Evolutionary conservation across 2,888 invertebrate genomes (phyloP).

Genomic region (Epirrita christyi): DNA sequence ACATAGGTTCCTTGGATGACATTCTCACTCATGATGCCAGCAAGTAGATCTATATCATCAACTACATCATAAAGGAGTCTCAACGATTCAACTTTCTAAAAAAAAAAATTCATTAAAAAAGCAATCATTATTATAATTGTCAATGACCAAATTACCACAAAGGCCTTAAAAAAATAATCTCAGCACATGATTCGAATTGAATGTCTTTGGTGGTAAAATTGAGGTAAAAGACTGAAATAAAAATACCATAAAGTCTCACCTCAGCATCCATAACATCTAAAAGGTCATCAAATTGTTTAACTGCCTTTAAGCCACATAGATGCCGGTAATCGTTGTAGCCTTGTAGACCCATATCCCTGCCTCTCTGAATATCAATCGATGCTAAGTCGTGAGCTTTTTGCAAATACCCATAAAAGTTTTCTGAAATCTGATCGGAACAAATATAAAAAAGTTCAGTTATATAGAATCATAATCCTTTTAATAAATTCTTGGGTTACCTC

Average conservation of each 20-base stretch:
- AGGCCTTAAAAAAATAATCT: too few species aligned
- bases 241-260: conserved; percentile 45
- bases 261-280: conserved; percentile 64
- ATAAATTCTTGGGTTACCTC: conserved; percentile 50
- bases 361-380: conserved; percentile 65
- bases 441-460: conserved; percentile 13
- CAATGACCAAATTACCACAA: too few species aligned
- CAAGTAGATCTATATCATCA: conserved; percentile 65
- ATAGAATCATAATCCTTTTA: conserved; percentile 27
- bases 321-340: conserved; percentile 68
- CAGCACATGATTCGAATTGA: too few species aligned
- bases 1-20: conserved; percentile 55
- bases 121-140: too few species aligned
- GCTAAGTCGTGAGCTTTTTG: conserved; percentile 60
- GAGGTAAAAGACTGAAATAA: neutral
- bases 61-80: conserved; percentile 58
- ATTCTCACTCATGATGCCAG: conserved; percentile 65
- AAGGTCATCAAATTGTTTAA: conserved; percentile 62
- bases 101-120: conserved; percentile 15
- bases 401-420: conserved; percentile 59
- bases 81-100: conserved; percentile 64
- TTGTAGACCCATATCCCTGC: conserved; percentile 64
- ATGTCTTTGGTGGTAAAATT: conserved; percentile 1
- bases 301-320: conserved; percentile 58
- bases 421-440: conserved; percentile 54